Evolutionary conservation across 2,797 vertebrate genomes (phyloP), one percentile per base, ranked within the genome.

Genomic region (Sitta carolinensis): DNA sequence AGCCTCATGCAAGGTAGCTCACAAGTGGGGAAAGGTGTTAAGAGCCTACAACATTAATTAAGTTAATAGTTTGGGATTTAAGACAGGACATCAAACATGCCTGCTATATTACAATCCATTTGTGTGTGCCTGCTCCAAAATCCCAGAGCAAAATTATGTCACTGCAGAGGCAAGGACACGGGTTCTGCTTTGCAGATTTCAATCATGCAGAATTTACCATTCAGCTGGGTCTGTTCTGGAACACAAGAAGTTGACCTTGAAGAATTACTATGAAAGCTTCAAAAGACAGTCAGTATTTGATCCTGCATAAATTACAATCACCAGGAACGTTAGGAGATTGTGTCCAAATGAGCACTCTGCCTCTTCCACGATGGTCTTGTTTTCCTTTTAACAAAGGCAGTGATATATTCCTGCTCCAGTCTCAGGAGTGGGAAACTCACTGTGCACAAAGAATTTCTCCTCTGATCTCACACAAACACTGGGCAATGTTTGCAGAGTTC

Each of bases 61-160:
- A 75, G 80, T 84, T 90, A 94, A 95, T 91, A 92, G 93, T 88
- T 58, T 72, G 87, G 79, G 93, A 94, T 90, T 94, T 90, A 84
- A 92, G 75, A 25, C 50, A 89, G 88, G 77, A 57, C 52, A 88
- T 92, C 89, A 93, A 92, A 96, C 64, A 62, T 59, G 50, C 64
- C 61, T 77, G 64, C 62, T 89, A 0, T 54, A 62, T 58, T 50
- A 73, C 73, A 78, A 75, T 40, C 61, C 68, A 63, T 57, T 73
- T 50, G 22, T 2, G 10, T 42, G 55, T 21, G 20, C 66, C 73
- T 75, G 69, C 62, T 89, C 36, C 78, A 66, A 78, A 94, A 87
- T 91, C 84, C 42, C 87, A 80, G 55, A 78, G 57, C 29, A 94
- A 91, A 96, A 91, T 81, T 26, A 32, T 87, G 77, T 66, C 78